Conservation (phyloP, 2,888 invertebrate genomes). For the Epinotia bilunana region DNA sequence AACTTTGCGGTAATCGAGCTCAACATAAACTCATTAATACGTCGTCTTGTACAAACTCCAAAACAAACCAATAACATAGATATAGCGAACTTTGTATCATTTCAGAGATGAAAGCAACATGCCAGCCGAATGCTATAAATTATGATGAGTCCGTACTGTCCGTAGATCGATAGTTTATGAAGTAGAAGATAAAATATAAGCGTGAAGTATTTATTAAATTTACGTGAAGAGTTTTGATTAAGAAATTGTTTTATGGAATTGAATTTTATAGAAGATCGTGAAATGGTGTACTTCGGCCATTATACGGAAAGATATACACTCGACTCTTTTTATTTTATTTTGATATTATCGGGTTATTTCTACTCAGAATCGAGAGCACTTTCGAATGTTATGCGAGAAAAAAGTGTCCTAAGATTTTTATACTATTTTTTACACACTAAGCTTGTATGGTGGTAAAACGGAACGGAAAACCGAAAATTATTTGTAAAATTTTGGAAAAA, state of each 20-base stretch:
- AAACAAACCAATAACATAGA: constrained; percentile 6
- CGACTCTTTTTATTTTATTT: too few species aligned
- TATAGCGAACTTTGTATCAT: constrained; percentile 13
- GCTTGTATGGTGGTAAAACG: too few species aligned
- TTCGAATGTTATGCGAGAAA: too few species aligned
- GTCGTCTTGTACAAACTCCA: not conserved
- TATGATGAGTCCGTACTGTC: constrained; percentile 34
- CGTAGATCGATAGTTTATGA: constrained; percentile 30
- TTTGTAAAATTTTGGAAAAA: too few species aligned
- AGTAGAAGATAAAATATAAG: constrained; percentile 23
- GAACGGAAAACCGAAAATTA: too few species aligned
- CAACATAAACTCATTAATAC: constrained; percentile 11
- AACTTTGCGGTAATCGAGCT: not conserved
- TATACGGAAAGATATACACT: too few species aligned
- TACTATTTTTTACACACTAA: too few species aligned
- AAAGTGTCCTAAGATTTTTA: too few species aligned
- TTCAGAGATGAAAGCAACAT: constrained; percentile 21
- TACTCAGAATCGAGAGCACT: too few species aligned
- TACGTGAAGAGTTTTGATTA: constrained; percentile 5
- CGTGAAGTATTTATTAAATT: constrained; percentile 26
- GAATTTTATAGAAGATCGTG: constrained; percentile 1
- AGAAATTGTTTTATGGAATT: constrained; percentile 5
- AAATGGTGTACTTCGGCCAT: not conserved
- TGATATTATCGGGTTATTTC: too few species aligned
- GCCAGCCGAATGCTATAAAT: constrained; percentile 27